phyloP scores from a whole-genome alignment of 2,888 invertebrate species.

The Scotopteryx bipunctaria region DNA sequence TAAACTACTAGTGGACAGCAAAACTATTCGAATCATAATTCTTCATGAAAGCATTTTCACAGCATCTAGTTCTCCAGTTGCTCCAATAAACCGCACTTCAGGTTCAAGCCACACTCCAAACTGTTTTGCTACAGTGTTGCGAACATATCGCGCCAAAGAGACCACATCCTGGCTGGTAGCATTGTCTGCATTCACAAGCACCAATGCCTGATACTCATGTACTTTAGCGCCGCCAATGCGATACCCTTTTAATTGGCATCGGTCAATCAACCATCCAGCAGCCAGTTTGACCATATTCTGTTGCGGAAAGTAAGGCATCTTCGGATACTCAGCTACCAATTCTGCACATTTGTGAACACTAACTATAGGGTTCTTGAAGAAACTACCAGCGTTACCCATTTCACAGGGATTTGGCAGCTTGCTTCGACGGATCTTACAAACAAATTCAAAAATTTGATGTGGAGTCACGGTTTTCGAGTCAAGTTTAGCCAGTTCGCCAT shows the following conservation, averaged over 20 bases:
- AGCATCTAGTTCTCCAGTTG: conserved; percentile 11
- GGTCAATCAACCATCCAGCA: conserved; percentile 34
- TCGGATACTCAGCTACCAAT: conserved; percentile 10
- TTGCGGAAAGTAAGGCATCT: conserved; percentile 21
- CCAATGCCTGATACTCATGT: conserved; percentile 29
- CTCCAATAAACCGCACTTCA: conserved; percentile 29
- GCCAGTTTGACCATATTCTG: conserved; percentile 23
- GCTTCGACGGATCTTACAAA: conserved; percentile 22
- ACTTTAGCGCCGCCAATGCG: conserved; percentile 25
- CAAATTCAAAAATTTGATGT: conserved; percentile 14
- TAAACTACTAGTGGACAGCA: not conserved
- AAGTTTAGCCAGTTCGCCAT: conserved; percentile 19
- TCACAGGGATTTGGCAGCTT: conserved; percentile 29
- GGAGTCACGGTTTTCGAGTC: conserved; percentile 6
- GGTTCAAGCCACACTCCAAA: conserved; percentile 29
- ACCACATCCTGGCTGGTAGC: conserved; percentile 27
- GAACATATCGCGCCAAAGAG: conserved; percentile 21
- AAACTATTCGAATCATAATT: not conserved
- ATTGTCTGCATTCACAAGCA: conserved; percentile 25
- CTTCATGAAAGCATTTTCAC: conserved; percentile 6
- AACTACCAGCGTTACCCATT: conserved; percentile 32
- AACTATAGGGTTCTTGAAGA: conserved; percentile 31
- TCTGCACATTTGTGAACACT: conserved; percentile 8
- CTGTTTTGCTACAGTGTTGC: conserved; percentile 12
- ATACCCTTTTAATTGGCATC: conserved; percentile 28